Evolutionary conservation across 1,140 invertebrate genomes (phyloP), one percentile per base, ranked within the genome.

Genomic region (Homarus americanus): DNA sequence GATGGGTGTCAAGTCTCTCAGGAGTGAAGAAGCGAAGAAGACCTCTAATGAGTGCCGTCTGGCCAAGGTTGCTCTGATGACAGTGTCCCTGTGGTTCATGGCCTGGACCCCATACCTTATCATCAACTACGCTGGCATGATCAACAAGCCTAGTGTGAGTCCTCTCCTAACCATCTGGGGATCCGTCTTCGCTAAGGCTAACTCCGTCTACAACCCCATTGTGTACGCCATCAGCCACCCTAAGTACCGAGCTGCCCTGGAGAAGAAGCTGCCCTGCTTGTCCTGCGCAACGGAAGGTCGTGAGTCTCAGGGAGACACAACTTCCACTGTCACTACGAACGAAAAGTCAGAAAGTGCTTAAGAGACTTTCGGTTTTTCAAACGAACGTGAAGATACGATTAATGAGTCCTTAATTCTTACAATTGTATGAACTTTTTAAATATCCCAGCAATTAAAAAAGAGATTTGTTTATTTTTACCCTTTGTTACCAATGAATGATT

Each of bases 191-290:
- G 75, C 75, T 17, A 76, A 76, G 75, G 75, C 75, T 38, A 76
- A 76, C 75, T 36, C 75, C 10, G 75, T 76, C 5, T 76, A 76
- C 75, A 76, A 76, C 75, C 75, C 75, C 15, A 76, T 76, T 20
- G 75, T 76, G 75, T 76, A 76, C 38, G 41, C 75, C 75, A 76
- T 76, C 75, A 76, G 75, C 41, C 75, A 76, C 41, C 75, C 75
- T 34, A 76, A 76, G 75, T 76, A 76, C 75, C 75, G 75, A 7
- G 36, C 40, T 44, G 36, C 40, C 73, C 24, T 44, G 4, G n/a
- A 69, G 63, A 69, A 69, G 63, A 76, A 44, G 75, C 75, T 76
- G 36, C 75, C 75, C 17, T 76, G 34, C 17, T 38, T 76, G 4
- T 7, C 75, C 38, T 76, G 75, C 36, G 20, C 1, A 0, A 76